These are phyloP conservation scores for Parasteatoda lunata DNA, from an alignment of 2,888 invertebrate genomes.

Conservation along the genomic window DNA sequence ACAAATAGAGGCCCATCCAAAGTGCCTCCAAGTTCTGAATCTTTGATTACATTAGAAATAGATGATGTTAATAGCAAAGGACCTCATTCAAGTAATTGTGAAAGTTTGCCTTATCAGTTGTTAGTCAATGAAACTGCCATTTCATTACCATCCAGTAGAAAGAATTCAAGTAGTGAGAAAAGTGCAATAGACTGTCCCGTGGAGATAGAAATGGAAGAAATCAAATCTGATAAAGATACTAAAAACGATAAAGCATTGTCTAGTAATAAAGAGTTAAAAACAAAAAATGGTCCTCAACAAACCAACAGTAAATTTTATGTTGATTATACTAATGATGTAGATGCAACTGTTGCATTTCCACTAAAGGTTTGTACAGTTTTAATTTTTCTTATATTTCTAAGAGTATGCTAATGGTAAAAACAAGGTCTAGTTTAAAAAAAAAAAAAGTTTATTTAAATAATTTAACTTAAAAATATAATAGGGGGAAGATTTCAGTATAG, in stretches of 20 bases:
- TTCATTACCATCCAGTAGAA: constrained; percentile 1
- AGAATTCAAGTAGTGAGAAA: constrained; percentile 8
- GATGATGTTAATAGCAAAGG: constrained; percentile 14
- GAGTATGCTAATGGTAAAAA: too few relatives aligned
- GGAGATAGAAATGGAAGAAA: constrained; percentile 59
- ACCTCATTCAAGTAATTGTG: constrained; percentile 2
- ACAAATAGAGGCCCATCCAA: constrained; percentile 5
- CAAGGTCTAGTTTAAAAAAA: too few relatives aligned
- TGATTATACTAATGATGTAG: constrained; percentile 46
- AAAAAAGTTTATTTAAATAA: too few relatives aligned
- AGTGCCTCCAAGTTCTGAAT: constrained; percentile 6
- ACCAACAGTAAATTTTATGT: constrained; percentile 59
- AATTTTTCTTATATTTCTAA: too few relatives aligned
- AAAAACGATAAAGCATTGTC: background rate
- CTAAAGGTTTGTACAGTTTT: constrained; percentile 41
- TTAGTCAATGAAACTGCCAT: constrained; percentile 21
- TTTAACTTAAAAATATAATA: too few relatives aligned
- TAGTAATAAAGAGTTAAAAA: constrained; percentile 17
- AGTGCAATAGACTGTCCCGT: background rate
- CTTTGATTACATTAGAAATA: background rate
- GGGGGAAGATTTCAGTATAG: too few relatives aligned
- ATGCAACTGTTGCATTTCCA: constrained; percentile 41
- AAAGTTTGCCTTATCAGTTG: constrained; percentile 18
- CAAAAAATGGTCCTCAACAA: constrained; percentile 21
- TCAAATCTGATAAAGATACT: constrained; percentile 28